These are phyloP conservation scores for Brachionus asplanchnoidis DNA, from an alignment of 1,140 invertebrate species.

Conservation along the genomic window DNA sequence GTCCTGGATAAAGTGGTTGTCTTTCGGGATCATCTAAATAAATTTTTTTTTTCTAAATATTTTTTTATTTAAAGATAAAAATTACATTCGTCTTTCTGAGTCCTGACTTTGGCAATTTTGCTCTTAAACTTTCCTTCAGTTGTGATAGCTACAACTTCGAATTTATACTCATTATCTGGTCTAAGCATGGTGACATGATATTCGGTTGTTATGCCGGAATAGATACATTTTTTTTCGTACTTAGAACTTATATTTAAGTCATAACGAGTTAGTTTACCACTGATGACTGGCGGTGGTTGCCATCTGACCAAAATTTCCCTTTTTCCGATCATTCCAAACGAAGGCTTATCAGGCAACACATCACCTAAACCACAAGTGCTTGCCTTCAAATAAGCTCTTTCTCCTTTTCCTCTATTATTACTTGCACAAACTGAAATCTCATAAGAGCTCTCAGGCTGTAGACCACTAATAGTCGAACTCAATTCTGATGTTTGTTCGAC, in stretches of 20 bases:
- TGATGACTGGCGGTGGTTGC: slow-evolving; percentile 52
- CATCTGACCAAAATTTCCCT: slow-evolving; percentile 53
- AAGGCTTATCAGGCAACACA: slow-evolving; percentile 52
- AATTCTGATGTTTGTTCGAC: slow-evolving; percentile 50
- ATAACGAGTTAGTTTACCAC: slow-evolving; percentile 53
- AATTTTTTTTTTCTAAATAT: background rate
- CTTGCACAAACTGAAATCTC: slow-evolving; percentile 52
- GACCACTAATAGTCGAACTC: slow-evolving; percentile 50
- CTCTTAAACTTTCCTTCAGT: slow-evolving; percentile 56
- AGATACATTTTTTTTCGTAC: slow-evolving; percentile 44
- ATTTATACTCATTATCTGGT: slow-evolving; percentile 55
- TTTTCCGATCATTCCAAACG: slow-evolving; percentile 52
- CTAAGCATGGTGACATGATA: slow-evolving; percentile 48
- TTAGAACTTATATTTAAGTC: slow-evolving; percentile 54
- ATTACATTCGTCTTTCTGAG: slow-evolving; percentile 57
- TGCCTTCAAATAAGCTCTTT: background rate
- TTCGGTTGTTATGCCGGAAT: slow-evolving; percentile 53
- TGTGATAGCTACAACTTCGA: slow-evolving; percentile 52
- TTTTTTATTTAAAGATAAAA: background rate
- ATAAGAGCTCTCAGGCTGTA: slow-evolving; percentile 51
- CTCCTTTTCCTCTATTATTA: slow-evolving; percentile 51
- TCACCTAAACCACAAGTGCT: slow-evolving; percentile 47
- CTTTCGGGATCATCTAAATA: slow-evolving; percentile 31
- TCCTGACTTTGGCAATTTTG: slow-evolving; percentile 52
- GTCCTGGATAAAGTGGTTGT: slow-evolving; percentile 8